Evolutionary conservation across 1,140 invertebrate genomes (phyloP), one percentile per base, ranked within the genome.

Genomic region (Drosophila jambulina): DNA sequence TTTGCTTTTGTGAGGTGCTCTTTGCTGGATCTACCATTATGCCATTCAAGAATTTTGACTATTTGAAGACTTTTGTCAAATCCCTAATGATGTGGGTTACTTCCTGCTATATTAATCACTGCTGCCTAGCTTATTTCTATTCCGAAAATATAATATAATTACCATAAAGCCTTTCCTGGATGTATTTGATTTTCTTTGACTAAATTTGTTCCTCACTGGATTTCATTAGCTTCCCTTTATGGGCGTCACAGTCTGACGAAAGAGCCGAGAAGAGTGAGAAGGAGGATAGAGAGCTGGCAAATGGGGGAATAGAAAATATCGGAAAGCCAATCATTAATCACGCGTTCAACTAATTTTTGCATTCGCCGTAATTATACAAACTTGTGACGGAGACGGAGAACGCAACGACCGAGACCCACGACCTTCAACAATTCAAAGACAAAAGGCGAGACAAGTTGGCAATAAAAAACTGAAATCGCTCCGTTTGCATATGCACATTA

Each of bases 321-420:
- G 43, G 54, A 88, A 62, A 71, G 61, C 43, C 58, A 83, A 78
- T 84, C 83, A 88, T 87, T 88, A 87, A 87, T 88, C 83, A 88
- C 77, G 46, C 57, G 70, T 64, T 71, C 51, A 54, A 53, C 48
- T 57, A 40, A 54, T 62, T 86, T 88, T 88, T 88, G 83, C 63
- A 87, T 87, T 88, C 75, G 77, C 84, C 71, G 78, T 88, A 84
- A 88, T 88, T 88, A 87, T 88, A 78, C 49, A 68, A 77, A 51
- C 67, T 67, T 63, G 71, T 59, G 32, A 49, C 67, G 76, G 63
- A 64, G 74, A 86, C 74, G 71, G 76, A 87, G 76, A 83, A 83
- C 61, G 69, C 71, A 71, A 49, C 75, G 78, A 75, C 84, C 85
- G 74, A 88, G 81, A 88, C 85, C 84, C 84, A 79, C 80, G 82